These are phyloP conservation scores for Lasiurus cinereus DNA, from an alignment of 2,113 vertebrate genomes.

Conservation along the genomic window DNA sequence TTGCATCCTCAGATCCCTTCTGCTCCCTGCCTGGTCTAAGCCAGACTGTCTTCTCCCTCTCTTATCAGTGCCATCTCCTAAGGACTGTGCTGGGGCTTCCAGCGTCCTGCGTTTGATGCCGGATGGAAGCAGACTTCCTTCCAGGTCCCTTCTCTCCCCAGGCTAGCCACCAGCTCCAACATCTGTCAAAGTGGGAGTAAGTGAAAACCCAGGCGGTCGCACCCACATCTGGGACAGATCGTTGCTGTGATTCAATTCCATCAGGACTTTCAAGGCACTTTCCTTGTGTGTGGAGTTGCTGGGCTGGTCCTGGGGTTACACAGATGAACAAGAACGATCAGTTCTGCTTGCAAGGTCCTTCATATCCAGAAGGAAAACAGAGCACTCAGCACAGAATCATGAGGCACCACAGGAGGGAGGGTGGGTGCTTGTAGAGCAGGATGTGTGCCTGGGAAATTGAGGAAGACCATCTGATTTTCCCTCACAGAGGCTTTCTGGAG, in stretches of 20 bases:
- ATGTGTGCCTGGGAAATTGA: neutral
- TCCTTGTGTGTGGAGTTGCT: neutral
- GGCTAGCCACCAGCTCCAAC: neutral
- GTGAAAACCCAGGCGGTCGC: neutral
- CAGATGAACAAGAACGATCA: neutral
- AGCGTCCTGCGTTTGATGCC: neutral
- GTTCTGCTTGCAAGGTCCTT: constrained; percentile 17
- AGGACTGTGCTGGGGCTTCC: neutral
- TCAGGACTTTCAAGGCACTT: neutral
- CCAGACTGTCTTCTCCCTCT: neutral
- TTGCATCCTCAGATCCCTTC: neutral
- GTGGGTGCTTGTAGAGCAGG: neutral
- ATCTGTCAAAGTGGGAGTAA: neutral
- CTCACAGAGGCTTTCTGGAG: neutral
- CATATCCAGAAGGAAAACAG: neutral
- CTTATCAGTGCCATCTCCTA: neutral
- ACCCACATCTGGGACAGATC: neutral
- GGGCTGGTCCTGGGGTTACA: neutral
- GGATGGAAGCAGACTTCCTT: neutral
- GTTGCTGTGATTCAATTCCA: neutral
- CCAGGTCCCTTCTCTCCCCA: neutral
- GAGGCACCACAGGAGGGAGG: neutral
- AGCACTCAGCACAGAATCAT: neutral
- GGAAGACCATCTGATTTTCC: neutral
- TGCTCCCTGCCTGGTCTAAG: neutral